Evolutionary conservation across 2,888 invertebrate genomes (phyloP).

Genomic region (Apamea sordens): DNA sequence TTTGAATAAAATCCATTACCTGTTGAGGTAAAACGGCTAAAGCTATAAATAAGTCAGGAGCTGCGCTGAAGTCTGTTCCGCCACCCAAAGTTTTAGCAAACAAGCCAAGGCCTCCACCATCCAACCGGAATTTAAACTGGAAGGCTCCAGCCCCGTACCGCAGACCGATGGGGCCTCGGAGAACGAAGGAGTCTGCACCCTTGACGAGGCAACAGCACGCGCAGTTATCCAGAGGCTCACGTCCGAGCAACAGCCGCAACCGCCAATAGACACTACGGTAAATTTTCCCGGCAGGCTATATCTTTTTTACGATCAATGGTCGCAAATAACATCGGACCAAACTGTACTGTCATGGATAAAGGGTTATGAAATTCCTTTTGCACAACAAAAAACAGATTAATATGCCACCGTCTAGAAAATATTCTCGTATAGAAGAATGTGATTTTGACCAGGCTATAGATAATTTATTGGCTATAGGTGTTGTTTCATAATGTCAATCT

Average conservation of each 20-base stretch:
- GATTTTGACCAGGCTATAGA: slow-evolving; percentile 11
- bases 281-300: slow-evolving; percentile 3
- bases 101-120: too few relatives aligned
- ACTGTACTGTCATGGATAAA: slow-evolving; percentile 8
- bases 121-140: too few relatives aligned
- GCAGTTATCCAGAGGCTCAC: slow-evolving; percentile 10
- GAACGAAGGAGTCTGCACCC: slow-evolving; percentile 17
- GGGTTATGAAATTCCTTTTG: background rate
- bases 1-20: background rate
- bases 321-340: slow-evolving; percentile 12
- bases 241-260: slow-evolving; percentile 13
- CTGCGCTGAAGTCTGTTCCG: background rate
- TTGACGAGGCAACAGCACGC: slow-evolving; percentile 16
- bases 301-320: slow-evolving; percentile 5
- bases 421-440: background rate
- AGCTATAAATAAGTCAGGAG: background rate
- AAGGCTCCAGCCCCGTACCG: background rate
- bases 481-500: background rate
- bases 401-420: background rate
- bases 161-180: slow-evolving; percentile 10
- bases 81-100: background rate
- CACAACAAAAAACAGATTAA: slow-evolving; percentile 9
- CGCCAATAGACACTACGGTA: slow-evolving; percentile 5
- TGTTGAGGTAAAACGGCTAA: background rate
- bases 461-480: background rate